phyloP scores from a whole-genome alignment of 35 echinoderm and acorn worm genomes.

The Holothuria glaberrima region DNA sequence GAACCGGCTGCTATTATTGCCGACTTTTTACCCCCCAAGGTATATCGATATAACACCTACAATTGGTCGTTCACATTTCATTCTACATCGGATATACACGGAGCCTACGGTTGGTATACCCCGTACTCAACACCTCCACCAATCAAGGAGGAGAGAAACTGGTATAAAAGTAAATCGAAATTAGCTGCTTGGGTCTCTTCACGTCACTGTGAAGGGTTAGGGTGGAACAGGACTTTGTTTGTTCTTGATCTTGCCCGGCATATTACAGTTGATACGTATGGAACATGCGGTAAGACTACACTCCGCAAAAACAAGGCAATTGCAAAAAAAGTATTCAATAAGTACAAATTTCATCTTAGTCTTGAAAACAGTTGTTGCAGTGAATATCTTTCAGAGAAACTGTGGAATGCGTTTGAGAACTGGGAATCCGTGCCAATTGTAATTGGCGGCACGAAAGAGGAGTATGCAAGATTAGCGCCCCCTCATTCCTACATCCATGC shows the following conservation, averaged over 20 bases:
- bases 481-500: too few relatives aligned
- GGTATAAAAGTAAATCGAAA: too few relatives aligned
- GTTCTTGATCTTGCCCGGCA: too few relatives aligned
- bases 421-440: too few relatives aligned
- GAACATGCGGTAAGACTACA: conserved; percentile 23
- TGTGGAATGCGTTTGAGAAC: too few relatives aligned
- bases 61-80: conserved; percentile 49
- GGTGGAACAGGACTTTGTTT: neutral
- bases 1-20: conserved; percentile 11
- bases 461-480: conserved; percentile 38
- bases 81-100: conserved; percentile 10
- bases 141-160: too few relatives aligned
- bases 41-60: neutral
- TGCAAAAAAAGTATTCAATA: neutral
- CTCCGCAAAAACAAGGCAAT: neutral
- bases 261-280: too few relatives aligned
- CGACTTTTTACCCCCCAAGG: conserved; percentile 33
- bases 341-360: conserved; percentile 35
- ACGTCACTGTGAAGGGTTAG: too few relatives aligned
- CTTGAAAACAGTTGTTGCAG: conserved; percentile 32
- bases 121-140: neutral
- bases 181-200: too few relatives aligned
- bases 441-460: conserved; percentile 22
- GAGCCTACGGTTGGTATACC: conserved; percentile 33
- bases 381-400: too few relatives aligned